Percentiles rank a stretch among this genome's conserved stretches.
These are phyloP conservation scores for Drosophila mulleri DNA, from an alignment of 2,888 invertebrate genomes.

Conservation along the genomic window DNA sequence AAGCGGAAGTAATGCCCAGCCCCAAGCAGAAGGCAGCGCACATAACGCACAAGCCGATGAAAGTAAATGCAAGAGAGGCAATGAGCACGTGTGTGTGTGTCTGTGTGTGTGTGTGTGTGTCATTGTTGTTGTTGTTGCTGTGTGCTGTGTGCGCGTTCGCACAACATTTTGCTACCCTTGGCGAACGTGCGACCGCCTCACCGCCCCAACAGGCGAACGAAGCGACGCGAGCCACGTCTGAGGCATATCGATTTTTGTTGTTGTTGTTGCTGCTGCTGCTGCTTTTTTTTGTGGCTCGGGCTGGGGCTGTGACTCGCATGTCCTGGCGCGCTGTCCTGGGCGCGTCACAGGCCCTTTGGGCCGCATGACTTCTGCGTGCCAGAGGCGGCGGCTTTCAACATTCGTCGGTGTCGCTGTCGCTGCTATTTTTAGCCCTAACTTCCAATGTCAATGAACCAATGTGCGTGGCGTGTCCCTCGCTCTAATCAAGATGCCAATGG, in stretches of 20 bases:
- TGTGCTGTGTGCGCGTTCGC: slow-evolving; percentile 55
- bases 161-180: slow-evolving; percentile 81
- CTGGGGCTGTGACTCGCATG: slow-evolving; percentile 35
- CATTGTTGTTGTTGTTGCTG: slow-evolving; percentile 35
- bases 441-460: slow-evolving; percentile 70
- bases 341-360: slow-evolving; percentile 40
- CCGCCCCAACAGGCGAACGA: slow-evolving; percentile 22
- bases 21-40: slow-evolving; percentile 48
- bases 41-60: slow-evolving; percentile 61
- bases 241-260: slow-evolving; percentile 78
- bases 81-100: slow-evolving; percentile 22
- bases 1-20: slow-evolving; percentile 54
- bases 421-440: slow-evolving; percentile 64
- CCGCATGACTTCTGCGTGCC: slow-evolving; percentile 43
- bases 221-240: slow-evolving; percentile 71
- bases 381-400: slow-evolving; percentile 54
- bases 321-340: slow-evolving; percentile 49
- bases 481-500: slow-evolving; percentile 1
- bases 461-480: slow-evolving; percentile 7
- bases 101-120: slow-evolving; percentile 18
- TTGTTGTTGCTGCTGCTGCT: slow-evolving; percentile 23
- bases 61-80: slow-evolving; percentile 62
- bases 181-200: slow-evolving; percentile 34
- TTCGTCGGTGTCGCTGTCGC: too few relatives aligned
- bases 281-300: slow-evolving; percentile 39